A percentile compares a stretch with the other conserved stretches of the same genome.
These are phyloP conservation scores for Gallinago undulata DNA, from an alignment of 2,113 vertebrate species.

Conservation along the genomic window DNA sequence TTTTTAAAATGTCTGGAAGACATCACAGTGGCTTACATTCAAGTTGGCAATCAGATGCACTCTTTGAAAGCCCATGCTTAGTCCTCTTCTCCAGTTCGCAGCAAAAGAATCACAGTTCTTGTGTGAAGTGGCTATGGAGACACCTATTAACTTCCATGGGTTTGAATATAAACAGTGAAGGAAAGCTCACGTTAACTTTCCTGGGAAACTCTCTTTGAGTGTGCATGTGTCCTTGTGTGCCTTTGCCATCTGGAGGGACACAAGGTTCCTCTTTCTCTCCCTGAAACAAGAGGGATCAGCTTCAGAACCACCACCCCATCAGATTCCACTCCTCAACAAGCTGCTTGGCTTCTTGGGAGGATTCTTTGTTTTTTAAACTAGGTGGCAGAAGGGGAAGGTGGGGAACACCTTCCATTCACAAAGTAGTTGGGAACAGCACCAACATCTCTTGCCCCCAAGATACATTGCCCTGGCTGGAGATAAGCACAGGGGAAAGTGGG, in stretches of 20 bases:
- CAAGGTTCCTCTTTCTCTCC: background rate
- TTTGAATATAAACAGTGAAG: conserved; percentile 30
- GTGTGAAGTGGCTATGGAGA: background rate
- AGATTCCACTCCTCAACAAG: background rate
- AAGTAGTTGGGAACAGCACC: background rate
- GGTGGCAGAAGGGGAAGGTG: rapidly evolving
- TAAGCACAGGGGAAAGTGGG: background rate
- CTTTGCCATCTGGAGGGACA: background rate
- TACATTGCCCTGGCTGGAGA: background rate
- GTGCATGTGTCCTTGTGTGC: rapidly evolving
- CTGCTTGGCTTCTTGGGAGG: background rate
- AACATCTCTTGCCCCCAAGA: background rate
- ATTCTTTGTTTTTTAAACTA: background rate
- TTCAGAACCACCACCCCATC: background rate
- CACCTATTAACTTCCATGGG: conserved; percentile 15
- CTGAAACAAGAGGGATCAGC: background rate
- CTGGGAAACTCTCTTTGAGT: background rate
- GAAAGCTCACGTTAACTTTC: background rate
- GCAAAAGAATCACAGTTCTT: conserved; percentile 26
- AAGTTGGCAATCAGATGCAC: conserved; percentile 5
- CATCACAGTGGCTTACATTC: background rate
- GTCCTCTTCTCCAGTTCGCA: background rate
- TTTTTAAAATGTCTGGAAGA: background rate
- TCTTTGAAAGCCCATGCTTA: conserved; percentile 39
- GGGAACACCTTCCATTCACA: background rate